Base-by-base conservation (phyloP, 2,888 invertebrate genomes). In the Calameuta filiformis region DNA sequence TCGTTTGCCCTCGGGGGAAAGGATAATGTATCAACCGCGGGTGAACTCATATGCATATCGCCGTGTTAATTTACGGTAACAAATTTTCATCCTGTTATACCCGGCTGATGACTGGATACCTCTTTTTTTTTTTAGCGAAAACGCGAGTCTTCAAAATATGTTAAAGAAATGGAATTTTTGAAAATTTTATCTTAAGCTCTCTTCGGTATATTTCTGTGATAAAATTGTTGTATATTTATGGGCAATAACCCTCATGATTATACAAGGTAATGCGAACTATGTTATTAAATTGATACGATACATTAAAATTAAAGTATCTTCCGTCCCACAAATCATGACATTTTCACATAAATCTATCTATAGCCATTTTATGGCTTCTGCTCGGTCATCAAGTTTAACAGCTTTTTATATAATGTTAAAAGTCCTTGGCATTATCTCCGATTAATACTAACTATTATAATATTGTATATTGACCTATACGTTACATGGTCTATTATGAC, bases 251-350 rank as follows among this genome's bases (percentile, higher is more conserved):
- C 23, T 23, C 6, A 23, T 23, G 56, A 23, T 23, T 15, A 23
- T 23, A 56, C 2, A 23, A 6, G 9, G 56, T 23, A 56, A 56
- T 56, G 56, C 56, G 56, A 23, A 6, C 9, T 56, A 1, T 9
- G 56, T 6, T 56, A 56, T 82, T 85, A 84, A 73, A 56, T 77
- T 68, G 30, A 69, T 30, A 75, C 69, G 76, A 78, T 75, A 76
- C 69, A 56, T 35, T 37, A 68, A 76, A 74, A 79, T 81, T 79
- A 81, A 77, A 79, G 75, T 71, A 78, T 75, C 30, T 35, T 23
- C 11, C 34, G 34, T 71, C 12, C 37, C 76, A 35, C 33, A 69
- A 37, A n/a, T 56, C 31, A 12, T 75, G 35, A 76, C 76, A 30
- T 68, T 73, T 76, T 69, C 15, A 23, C 23, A 23, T 56, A 23